Base-by-base conservation (phyloP, 2,113 vertebrate genomes). In the Vidua chalybeata region DNA sequence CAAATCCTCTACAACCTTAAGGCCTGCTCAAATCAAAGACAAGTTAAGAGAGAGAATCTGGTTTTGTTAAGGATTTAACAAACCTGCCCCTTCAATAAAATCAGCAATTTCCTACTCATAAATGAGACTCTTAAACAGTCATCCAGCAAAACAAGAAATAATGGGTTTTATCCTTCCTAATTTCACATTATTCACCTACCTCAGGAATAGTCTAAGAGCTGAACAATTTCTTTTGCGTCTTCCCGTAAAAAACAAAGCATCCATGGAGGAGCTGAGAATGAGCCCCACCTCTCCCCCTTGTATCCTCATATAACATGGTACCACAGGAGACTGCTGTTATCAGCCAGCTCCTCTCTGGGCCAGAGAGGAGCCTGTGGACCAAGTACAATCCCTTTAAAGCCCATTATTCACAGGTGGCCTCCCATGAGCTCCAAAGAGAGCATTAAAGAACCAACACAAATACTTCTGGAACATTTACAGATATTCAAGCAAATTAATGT, bases 121-220 rank as follows among this genome's bases (percentile, higher is more conserved):
- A 95, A 56, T 35, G 78, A 94, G 82, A 86, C 79, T 73, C 83
- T 84, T 77, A 52, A 63, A 79, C 55, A 72, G 21, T 18, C 68
- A 84, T 52, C 61, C 73, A 78, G 71, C 45, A 91, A 85, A 94
- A 92, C 35, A 91, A 83, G 74, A 77, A 89, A 88, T 48, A 77
- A 90, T 27, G 35, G 72, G 49, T 83, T 91, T 95, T 71, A 90
- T 88, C 79, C 75, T 88, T 82, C 72, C 87, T 87, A 56, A 93
- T 85, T 71, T 91, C 2, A 0, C 35, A 9, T 55, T 91, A 76
- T 77, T 94, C 2, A 0, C 59, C 76, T 63, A 74, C 59, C 39
- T 81, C 75, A 59, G 56, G 41, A 93, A 86, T 16, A 52, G 81
- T 20, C 28, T 7, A 72, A 66, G 84, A 64, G 41, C 37, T 3